phyloP scores from a whole-genome alignment of 2,797 vertebrate species.

The Cynodonichthys magdalenae region DNA sequence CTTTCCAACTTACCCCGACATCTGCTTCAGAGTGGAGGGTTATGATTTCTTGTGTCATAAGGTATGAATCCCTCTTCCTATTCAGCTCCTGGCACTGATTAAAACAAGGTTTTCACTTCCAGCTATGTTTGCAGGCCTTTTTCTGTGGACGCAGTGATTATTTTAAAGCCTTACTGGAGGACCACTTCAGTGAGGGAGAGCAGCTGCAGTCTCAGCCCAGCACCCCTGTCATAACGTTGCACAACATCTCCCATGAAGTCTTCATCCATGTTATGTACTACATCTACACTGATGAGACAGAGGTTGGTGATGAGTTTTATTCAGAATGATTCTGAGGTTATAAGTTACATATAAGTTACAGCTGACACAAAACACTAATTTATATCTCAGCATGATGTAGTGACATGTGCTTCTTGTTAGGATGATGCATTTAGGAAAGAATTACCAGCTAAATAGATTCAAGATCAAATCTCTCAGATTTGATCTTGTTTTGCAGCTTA shows the following conservation, averaged over 20 bases:
- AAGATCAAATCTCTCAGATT: too few species aligned
- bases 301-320: conserved; percentile 76
- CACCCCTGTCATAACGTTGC: conserved; percentile 89
- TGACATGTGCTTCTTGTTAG: too few species aligned
- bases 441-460: too few species aligned
- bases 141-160: conserved; percentile 98
- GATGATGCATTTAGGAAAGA: too few species aligned
- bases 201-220: conserved; percentile 87
- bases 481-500: too few species aligned
- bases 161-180: conserved; percentile 93
- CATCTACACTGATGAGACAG: conserved; percentile 92
- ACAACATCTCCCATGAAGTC: conserved; percentile 88
- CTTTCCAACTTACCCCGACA: conserved; percentile 90
- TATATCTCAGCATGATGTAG: too few species aligned
- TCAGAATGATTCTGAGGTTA: too few species aligned
- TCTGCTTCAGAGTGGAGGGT: conserved; percentile 90
- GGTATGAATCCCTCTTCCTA: conserved; percentile 66
- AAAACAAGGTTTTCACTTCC: background rate
- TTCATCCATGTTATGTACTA: conserved; percentile 93
- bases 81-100: background rate
- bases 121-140: conserved; percentile 84
- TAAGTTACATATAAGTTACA: too few species aligned
- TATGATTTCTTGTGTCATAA: conserved; percentile 94
- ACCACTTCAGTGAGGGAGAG: conserved; percentile 93
- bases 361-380: too few species aligned